Conservation (phyloP, 1,140 invertebrate genomes). For the Lordiphosa mommai region DNA sequence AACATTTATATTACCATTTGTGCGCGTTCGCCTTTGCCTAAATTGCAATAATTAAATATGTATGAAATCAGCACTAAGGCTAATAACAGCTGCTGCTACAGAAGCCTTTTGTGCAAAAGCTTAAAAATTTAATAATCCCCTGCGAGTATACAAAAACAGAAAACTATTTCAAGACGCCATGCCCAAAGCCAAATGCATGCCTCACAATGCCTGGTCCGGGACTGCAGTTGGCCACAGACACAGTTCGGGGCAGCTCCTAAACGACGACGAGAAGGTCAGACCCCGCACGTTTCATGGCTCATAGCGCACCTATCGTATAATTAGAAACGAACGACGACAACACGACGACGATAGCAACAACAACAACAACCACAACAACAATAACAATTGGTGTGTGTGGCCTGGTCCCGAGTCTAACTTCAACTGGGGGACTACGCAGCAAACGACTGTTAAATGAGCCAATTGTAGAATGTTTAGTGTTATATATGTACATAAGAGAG, state of each 20-base stretch:
- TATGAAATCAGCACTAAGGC: conserved; percentile 21
- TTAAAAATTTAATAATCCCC: conserved; percentile 66
- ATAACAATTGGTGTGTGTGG: conserved; percentile 9
- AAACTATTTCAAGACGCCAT: conserved; percentile 38
- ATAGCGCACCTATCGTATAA: conserved; percentile 76
- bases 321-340: conserved; percentile 70
- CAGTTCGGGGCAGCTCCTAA: conserved; percentile 52
- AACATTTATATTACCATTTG: background rate
- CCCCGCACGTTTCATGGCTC: conserved; percentile 74
- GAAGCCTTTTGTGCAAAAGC: conserved; percentile 54
- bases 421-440: conserved; percentile 42
- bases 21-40: conserved; percentile 11
- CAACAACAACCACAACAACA: conserved; percentile 13
- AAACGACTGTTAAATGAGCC: conserved; percentile 48
- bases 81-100: conserved; percentile 63
- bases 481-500: conserved; percentile 11
- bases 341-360: conserved; percentile 43
- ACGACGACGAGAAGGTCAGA: conserved; percentile 65
- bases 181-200: conserved; percentile 29
- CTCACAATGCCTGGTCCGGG: background rate
- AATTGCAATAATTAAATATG: conserved; percentile 58
- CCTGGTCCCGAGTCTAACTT: conserved; percentile 14
- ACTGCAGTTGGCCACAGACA: conserved; percentile 22
- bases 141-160: conserved; percentile 25
- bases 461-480: conserved; percentile 55